Evolutionary conservation across 2,113 vertebrate genomes (phyloP), one percentile per base, ranked within the genome.

Genomic region (Nyctereutes procyonoides): DNA sequence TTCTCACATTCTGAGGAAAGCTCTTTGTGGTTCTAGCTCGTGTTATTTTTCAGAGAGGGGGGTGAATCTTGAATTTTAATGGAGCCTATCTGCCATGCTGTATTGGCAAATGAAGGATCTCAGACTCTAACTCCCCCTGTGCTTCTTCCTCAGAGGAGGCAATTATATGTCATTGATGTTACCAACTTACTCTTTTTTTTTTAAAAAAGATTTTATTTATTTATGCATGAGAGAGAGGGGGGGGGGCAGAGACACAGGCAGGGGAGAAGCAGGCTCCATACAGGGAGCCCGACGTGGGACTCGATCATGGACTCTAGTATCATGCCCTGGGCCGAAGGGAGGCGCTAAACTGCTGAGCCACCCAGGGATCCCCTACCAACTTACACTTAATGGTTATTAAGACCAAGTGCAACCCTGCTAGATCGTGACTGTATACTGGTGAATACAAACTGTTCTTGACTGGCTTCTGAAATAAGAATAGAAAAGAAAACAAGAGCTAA

Each of bases 381-480:
- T 76, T 76, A 51, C 1, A 20, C 10, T 38, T 17, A 8, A 4
- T 53, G 74, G 48, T 65, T 76, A 67, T 79, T 7, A 58, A 91
- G 91, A 73, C 20, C 12, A 5, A 51, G 5, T 11, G 8, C 28
- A 38, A 17, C 24, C 32, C 2, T 17, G 0, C 43, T 74, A 15
- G 53, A 13, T 26, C 13, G 79, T 53, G 73, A 60, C 1, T 20
- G 15, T 26, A 0, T 0, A 2, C 19, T 8, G 2, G 43, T 65
- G 53, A 51, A 35, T 26, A 51, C 74, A 51, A 43, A 22, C 12
- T n/a, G 9, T 24, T 88, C 63, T 43, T 60, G 17, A 48, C 13
- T 30, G n/a, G 43, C 51, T 87, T 87, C 85, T 80, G 38, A 76
- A 74, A 80, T 7, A 63, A 35, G 3, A 74, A 6, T 1, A 62